Conservation (phyloP, 2,797 vertebrate species). For the Crypturellus tataupa region DNA sequence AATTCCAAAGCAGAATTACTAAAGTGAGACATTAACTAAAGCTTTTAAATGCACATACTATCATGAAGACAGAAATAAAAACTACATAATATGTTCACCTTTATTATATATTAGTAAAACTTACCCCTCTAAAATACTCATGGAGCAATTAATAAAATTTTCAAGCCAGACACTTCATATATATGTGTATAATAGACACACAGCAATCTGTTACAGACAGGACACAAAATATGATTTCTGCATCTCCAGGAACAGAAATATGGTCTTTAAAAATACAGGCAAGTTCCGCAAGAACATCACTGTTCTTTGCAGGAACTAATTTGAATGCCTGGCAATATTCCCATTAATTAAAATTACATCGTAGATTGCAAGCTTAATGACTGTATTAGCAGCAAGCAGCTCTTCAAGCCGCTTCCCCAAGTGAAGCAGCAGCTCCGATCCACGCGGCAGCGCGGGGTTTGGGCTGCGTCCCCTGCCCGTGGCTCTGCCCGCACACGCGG, state of each 20-base stretch:
- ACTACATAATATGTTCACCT: neutral
- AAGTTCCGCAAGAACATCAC: neutral
- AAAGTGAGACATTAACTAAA: neutral
- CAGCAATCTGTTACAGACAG: neutral
- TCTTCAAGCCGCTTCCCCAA: neutral
- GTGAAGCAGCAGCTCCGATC: neutral
- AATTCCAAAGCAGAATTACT: neutral
- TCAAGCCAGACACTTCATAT: neutral
- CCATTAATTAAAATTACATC: neutral
- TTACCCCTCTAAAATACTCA: neutral
- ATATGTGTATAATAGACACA: too few species aligned
- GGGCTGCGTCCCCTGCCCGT: too few species aligned
- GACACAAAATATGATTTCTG: neutral
- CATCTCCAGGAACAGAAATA: neutral
- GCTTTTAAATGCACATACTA: neutral
- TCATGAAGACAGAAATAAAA: neutral
- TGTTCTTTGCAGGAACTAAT: neutral
- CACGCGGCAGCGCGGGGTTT: too few species aligned
- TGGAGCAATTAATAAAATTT: neutral
- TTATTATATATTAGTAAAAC: neutral
- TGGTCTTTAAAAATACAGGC: neutral
- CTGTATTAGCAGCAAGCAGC: neutral
- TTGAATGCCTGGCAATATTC: neutral
- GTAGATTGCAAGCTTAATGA: neutral
- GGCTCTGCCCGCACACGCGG: neutral